Base-by-base conservation (phyloP, 2,113 vertebrate genomes). In the Saccopteryx leptura region DNA sequence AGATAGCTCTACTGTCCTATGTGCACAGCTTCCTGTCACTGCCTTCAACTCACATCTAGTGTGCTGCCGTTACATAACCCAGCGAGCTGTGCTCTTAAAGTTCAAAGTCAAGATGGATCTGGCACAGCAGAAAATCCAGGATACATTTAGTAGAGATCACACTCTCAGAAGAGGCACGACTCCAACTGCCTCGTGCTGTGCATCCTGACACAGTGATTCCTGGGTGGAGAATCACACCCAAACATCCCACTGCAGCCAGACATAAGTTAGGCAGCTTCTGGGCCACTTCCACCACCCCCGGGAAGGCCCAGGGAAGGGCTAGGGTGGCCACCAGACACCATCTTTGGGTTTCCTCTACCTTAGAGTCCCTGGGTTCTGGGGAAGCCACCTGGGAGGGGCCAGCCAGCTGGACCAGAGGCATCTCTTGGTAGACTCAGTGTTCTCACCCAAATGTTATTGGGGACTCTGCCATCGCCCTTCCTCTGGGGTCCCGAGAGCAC, bases 31-130 rank as follows among this genome's bases (percentile, higher is more conserved):
- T 91, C 78, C 89, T 48, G 26, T 33, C 12, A 26, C 71, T 18
- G 93, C 74, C 86, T 76, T 52, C 8, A 1, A 33, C 95, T 94
- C 76, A 39, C 3, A 46, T 28, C 26, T 65, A 24, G 46, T 4
- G 31, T 0, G 28, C 1, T 76, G 26, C 48, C 13, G 31, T 93
- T 96, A 39, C 52, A 11, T 79, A 90, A 95, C 91, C 26, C 75
- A 7, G 50, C 28, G 80, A 92, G 90, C 80, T 68, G 80, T 54
- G 83, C 94, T 96, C 66, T 94, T 85, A 58, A 97, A 96, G 80
- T 39, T 98, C 96, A 96, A 83, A 79, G 46, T 96, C 71, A n/a
- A n/a, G 96, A 95, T 69, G 2, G 31, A 95, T 61, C 81, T 15
- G 95, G 31, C 46, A 74, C 85, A 26, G 39, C 90, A 95, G 88